Conservation (phyloP, 1,140 invertebrate species). For the Papilio aristodemus region DNA sequence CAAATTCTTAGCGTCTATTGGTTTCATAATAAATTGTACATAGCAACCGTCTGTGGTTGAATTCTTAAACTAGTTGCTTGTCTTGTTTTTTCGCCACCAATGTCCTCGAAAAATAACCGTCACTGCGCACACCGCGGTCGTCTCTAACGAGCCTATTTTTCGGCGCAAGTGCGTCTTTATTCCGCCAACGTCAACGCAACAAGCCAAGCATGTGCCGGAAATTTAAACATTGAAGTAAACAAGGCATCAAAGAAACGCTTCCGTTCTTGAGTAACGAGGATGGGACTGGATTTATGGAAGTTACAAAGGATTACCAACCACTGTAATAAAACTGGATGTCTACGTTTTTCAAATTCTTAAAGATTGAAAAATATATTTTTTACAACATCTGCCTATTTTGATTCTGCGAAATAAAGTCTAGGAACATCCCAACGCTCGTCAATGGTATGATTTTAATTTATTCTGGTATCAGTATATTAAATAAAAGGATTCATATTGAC, state of each 20-base stretch:
- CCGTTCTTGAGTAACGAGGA: constrained; percentile 16
- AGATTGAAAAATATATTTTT: too few species aligned
- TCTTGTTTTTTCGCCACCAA: constrained; percentile 54
- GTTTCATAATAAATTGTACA: constrained; percentile 39
- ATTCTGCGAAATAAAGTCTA: too few species aligned
- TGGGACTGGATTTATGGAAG: constrained; percentile 19
- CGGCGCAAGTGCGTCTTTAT: constrained; percentile 16
- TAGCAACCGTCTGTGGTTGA: constrained; percentile 36
- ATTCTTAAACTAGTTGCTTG: constrained; percentile 52
- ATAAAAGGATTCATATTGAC: too few species aligned
- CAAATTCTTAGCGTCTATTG: constrained; percentile 12
- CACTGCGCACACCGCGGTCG: constrained; percentile 44
- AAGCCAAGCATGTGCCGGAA: constrained; percentile 24
- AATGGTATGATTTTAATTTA: too few species aligned
- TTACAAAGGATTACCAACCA: background rate
- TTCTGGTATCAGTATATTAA: too few species aligned
- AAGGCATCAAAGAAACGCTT: constrained; percentile 31
- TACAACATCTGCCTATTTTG: too few species aligned
- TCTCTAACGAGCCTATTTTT: constrained; percentile 49
- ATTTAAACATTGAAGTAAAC: constrained; percentile 30
- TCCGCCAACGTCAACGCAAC: background rate
- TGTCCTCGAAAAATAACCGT: constrained; percentile 74
- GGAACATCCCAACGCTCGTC: too few species aligned
- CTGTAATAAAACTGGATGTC: background rate
- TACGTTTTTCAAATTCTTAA: background rate